Evolutionary conservation across 2,797 vertebrate genomes (phyloP), one percentile per base, ranked within the genome.

Genomic region (Dendrocincla tyrannina): DNA sequence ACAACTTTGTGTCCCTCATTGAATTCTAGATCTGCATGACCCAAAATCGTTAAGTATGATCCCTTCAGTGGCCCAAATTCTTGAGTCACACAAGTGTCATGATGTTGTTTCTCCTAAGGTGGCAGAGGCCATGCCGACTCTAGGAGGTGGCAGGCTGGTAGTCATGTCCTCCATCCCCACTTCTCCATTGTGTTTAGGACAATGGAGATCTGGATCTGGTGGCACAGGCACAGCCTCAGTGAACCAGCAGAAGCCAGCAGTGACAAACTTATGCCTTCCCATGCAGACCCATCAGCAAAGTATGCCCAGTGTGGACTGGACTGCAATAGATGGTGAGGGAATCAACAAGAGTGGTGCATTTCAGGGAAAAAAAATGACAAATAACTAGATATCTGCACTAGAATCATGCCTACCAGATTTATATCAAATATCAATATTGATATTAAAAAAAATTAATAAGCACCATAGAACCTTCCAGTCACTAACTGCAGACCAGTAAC

Each of bases 121-220:
- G 1, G 17, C 66, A 84, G 37, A 81, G 55, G 19, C 5, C 42
- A 41, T n/a, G 20, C 13, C 49, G 53, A 17, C 25, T 25, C 28
- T 49, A 35, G 39, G 56, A 87, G 52, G 7, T 88, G 67, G 6
- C 59, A 91, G 33, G 23, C 22, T 59, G 60, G 35, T 52, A 60
- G 39, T 20, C 0, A 0, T 17, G 19, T 24, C 27, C 33, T 58
- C 16, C 20, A 19, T 9, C 11, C 13, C 11, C 1, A 2, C 7
- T 59, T 88, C 41, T 55, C 35, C 37, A 19, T 4, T 4, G 2
- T 33, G 3, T 60, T 60, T 67, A 67, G 44, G 16, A 81, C 30
- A 69, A 13, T n/a, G n/a, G n/a, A n/a, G n/a, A n/a, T n/a, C n/a
- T n/a, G 5, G 14, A 3, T 23, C 37, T 68, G 25, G 28, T 32